These are phyloP conservation scores for Cynopterus brachyotis DNA, from an alignment of 2,113 vertebrate genomes.

Conservation along the genomic window DNA sequence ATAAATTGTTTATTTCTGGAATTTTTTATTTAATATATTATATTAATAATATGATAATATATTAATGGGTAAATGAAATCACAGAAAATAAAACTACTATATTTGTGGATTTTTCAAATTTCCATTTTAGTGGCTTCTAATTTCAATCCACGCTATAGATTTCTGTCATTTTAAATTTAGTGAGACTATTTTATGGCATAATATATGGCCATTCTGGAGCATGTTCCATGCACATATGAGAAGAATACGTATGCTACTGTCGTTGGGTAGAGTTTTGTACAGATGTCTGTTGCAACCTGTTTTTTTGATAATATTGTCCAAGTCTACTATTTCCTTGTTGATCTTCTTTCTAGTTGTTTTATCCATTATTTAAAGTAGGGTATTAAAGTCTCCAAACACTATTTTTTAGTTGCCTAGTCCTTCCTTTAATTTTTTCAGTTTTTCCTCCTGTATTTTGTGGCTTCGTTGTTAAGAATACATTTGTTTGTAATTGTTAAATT, in stretches of 20 bases:
- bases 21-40: neutral
- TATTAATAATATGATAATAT: too few species aligned
- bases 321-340: neutral
- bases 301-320: neutral
- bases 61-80: neutral
- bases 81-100: neutral
- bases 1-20: neutral
- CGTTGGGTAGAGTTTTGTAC: neutral
- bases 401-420: neutral
- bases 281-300: neutral
- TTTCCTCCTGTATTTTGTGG: neutral
- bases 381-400: neutral
- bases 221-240: neutral
- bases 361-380: neutral
- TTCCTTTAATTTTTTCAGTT: neutral
- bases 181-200: neutral
- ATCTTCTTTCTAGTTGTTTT: neutral
- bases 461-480: neutral
- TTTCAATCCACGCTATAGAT: neutral
- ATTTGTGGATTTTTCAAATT: neutral
- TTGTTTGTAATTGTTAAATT: slow-evolving; percentile 24
- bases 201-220: neutral
- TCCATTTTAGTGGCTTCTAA: neutral
- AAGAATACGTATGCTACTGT: neutral
- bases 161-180: slow-evolving; percentile 31